Evolutionary conservation across 2,888 invertebrate genomes (phyloP).

Genomic region (Oligia fasciuncula): DNA sequence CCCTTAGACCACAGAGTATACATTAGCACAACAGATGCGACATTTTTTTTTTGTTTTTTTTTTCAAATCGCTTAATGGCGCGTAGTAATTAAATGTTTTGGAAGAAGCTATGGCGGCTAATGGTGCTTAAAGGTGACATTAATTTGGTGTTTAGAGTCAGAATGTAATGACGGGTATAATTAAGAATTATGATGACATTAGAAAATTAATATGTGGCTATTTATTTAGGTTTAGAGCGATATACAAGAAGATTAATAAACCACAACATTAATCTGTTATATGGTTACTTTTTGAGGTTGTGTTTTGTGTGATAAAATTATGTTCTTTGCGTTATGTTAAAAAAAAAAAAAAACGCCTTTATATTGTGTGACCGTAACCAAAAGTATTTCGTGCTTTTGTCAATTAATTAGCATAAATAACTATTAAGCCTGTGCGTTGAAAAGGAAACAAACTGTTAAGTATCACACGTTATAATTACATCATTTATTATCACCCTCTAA

Average conservation of each 20-base stretch:
- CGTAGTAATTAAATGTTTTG: slow-evolving; percentile 61
- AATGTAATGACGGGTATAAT: slow-evolving; percentile 52
- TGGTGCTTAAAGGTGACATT: slow-evolving; percentile 59
- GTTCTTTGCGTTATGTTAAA: no score
- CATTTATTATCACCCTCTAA: background rate
- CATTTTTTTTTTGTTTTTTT: slow-evolving; percentile 54
- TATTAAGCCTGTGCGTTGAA: background rate
- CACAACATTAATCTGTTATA: background rate
- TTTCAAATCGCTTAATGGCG: slow-evolving; percentile 62
- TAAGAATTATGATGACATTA: slow-evolving; percentile 35
- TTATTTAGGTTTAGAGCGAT: slow-evolving; percentile 15
- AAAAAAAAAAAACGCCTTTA: no score
- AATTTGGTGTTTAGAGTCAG: slow-evolving; percentile 57
- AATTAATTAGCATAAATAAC: background rate
- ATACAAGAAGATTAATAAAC: background rate
- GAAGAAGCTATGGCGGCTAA: slow-evolving; percentile 59
- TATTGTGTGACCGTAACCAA: background rate
- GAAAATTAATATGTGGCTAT: slow-evolving; percentile 33
- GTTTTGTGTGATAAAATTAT: background rate
- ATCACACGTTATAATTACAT: background rate
- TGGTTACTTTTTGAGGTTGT: background rate
- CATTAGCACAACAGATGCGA: slow-evolving; percentile 66
- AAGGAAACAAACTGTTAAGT: slow-evolving; percentile 21
- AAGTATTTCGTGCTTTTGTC: background rate
- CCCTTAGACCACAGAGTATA: slow-evolving; percentile 78